Evolutionary conservation across 1,140 invertebrate genomes (phyloP), one percentile per base, ranked within the genome.

Genomic region (Drosophila kepulauana): DNA sequence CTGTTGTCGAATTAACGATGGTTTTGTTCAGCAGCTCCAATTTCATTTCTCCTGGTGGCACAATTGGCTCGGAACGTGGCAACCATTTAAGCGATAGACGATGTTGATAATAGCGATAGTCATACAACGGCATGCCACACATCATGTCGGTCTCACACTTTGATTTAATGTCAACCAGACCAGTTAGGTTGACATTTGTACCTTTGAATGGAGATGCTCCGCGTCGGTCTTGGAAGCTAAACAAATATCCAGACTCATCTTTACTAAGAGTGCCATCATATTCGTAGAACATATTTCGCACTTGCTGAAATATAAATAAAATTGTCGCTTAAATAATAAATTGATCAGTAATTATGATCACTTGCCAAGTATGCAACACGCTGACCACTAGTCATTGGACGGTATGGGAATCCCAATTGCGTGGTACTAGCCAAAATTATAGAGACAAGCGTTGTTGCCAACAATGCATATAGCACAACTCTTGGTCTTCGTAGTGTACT

Each of bases 401-500:
- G 95, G 82, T 96, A 97, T 1, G 96, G 96, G 92, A 97, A 97
- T 43, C 96, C 96, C 45, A 96, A 82, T 1, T 95, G 94, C 6
- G 95, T 95, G 38, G 95, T 91, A 43, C 95, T 93, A 43, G 95
- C 90, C 52, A 95, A 93, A 94, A 89, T 94, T 93, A 93, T 30
- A 3, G 56, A 25, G 5, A 82, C 25, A 1, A 59, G 66, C 11
- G 95, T 82, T 1, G 95, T 82, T n/a, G 93, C 93, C 52, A 95
- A 94, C 16, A 92, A 15, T 2, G 74, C 56, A 0, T 77, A 41
- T 1, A 92, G 7, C 4, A 92, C 72, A 1, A 81, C 20, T 25
- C 79, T 79, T 0, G 91, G 79, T 30, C 74, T 66, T 13, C 81
- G 91, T 59, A 92, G 91, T 11, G 89, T 80, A 49, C 84, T 92